These are phyloP conservation scores for Brachyhypopomus gauderio DNA, from an alignment of 2,113 vertebrate species.

Conservation along the genomic window DNA sequence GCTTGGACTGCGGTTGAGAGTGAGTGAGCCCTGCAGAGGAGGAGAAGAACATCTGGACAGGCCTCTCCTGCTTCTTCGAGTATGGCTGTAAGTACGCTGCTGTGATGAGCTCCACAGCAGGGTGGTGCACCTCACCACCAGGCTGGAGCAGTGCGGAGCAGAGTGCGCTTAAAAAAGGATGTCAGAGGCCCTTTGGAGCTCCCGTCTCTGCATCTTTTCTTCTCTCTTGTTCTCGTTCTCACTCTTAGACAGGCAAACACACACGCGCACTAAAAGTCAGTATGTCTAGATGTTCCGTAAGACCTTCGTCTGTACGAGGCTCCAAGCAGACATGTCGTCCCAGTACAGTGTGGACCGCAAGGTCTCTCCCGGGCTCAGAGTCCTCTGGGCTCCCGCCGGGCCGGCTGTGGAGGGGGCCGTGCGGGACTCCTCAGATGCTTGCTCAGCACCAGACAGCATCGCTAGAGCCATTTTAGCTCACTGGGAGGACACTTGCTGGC, in stretches of 20 bases:
- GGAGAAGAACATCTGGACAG: neutral
- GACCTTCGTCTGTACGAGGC: conserved; percentile 7
- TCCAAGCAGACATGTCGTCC: neutral
- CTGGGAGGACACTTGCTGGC: neutral
- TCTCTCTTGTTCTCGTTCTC: too few relatives aligned
- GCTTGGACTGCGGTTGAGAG: neutral
- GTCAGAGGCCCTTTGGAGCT: too few relatives aligned
- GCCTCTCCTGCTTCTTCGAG: neutral
- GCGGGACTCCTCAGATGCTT: conserved; percentile 41
- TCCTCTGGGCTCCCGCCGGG: neutral
- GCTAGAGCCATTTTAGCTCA: neutral
- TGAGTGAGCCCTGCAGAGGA: neutral
- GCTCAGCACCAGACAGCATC: conserved; percentile 22
- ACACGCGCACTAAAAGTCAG: too few relatives aligned
- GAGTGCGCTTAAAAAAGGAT: too few relatives aligned
- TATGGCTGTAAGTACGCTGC: too few relatives aligned
- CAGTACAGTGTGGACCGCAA: neutral
- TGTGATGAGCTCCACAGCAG: too few relatives aligned
- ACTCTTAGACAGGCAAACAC: too few relatives aligned
- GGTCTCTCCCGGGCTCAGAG: conserved; percentile 18
- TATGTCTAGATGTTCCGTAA: neutral
- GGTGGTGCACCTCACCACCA: too few relatives aligned
- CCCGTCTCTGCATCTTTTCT: too few relatives aligned
- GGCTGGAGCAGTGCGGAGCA: too few relatives aligned
- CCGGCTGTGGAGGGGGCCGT: too few relatives aligned